These are phyloP conservation scores for Eupithecia tripunctaria DNA, from an alignment of 2,888 invertebrate species.

Conservation along the genomic window DNA sequence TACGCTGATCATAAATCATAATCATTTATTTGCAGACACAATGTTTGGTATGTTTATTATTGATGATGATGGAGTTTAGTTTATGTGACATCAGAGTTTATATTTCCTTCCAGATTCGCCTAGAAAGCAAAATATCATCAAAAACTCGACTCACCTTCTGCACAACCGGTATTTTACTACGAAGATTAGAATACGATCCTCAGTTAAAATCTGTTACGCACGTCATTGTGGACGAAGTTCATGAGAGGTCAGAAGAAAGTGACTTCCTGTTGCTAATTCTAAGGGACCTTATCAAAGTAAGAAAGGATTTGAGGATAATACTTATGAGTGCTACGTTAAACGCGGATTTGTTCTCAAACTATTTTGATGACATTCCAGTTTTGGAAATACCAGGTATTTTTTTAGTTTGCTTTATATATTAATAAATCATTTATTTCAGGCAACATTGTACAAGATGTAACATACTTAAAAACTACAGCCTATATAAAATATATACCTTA, in stretches of 20 bases:
- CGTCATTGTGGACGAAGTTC: constrained; percentile 95
- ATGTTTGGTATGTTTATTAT: too few relatives aligned
- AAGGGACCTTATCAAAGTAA: constrained; percentile 88
- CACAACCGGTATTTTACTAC: constrained; percentile 95
- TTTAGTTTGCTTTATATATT: not conserved
- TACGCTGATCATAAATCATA: too few relatives aligned
- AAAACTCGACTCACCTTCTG: constrained; percentile 95
- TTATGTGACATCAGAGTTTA: too few relatives aligned
- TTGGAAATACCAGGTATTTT: constrained; percentile 90
- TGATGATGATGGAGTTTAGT: too few relatives aligned
- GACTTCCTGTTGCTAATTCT: constrained; percentile 95
- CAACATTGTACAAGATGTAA: too few relatives aligned
- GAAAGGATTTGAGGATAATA: constrained; percentile 91
- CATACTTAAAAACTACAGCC: too few relatives aligned
- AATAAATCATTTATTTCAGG: too few relatives aligned
- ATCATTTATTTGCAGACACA: too few relatives aligned
- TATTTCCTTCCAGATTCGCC: constrained; percentile 86
- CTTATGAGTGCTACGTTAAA: constrained; percentile 98
- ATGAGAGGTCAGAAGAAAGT: constrained; percentile 95
- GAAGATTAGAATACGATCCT: constrained; percentile 92
- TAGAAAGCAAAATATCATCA: constrained; percentile 90
- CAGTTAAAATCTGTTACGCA: constrained; percentile 91
- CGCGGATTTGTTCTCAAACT: constrained; percentile 91
- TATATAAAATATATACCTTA: too few relatives aligned
- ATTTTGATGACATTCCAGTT: constrained; percentile 92